A percentile compares a stretch with the other conserved stretches of the same genome.
Conservation (phyloP, 2,888 invertebrate species). For the Drosophila leonis region DNA sequence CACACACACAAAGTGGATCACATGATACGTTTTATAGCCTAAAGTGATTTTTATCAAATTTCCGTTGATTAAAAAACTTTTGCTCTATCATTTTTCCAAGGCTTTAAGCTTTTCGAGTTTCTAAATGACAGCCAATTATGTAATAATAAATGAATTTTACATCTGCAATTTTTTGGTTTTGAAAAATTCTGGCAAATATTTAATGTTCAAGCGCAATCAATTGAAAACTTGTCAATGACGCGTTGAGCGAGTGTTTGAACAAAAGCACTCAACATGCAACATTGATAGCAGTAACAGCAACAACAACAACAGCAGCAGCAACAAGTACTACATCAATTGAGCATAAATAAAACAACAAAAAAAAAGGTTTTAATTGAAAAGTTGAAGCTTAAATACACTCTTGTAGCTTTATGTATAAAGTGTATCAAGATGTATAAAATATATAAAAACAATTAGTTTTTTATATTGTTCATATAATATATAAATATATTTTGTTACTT, state of each 20-base stretch:
- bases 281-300: slow-evolving; percentile 10
- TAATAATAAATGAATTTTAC: background rate
- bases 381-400: background rate
- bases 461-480: too few relatives aligned
- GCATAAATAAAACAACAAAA: slow-evolving; percentile 25
- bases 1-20: background rate
- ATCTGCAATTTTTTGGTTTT: background rate
- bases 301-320: background rate
- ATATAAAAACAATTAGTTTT: background rate
- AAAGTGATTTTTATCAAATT: slow-evolving; percentile 12
- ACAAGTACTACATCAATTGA: background rate
- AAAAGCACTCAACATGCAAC: slow-evolving; percentile 14
- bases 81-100: background rate
- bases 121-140: background rate
- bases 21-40: slow-evolving; percentile 4
- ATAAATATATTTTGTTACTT: too few relatives aligned
- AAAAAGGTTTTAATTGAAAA: background rate
- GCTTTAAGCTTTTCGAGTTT: background rate
- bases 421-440: background rate
- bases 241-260: slow-evolving; percentile 16
- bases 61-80: slow-evolving; percentile 6
- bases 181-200: background rate
- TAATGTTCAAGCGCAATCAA: slow-evolving; percentile 4
- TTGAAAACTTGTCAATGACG: slow-evolving; percentile 32
- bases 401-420: background rate